Conservation (phyloP, 1,140 invertebrate genomes). For the Holcopasites calliopsidis region DNA sequence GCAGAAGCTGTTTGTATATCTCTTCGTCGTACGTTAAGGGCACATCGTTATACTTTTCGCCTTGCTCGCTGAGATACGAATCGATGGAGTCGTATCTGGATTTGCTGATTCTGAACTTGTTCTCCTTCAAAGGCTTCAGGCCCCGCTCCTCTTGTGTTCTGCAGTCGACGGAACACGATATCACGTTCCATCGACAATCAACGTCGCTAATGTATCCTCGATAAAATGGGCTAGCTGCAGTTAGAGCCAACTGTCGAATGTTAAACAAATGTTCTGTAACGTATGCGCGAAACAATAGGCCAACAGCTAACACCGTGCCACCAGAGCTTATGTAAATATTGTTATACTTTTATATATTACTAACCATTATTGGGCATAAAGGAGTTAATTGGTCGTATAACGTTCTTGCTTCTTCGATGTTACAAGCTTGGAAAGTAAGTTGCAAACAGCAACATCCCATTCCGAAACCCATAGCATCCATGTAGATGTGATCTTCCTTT, state of each 20-base stretch:
- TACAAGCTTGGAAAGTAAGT: constrained; percentile 97
- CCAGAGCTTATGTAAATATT: constrained; percentile 17
- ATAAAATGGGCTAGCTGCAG: constrained; percentile 97
- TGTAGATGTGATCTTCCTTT: constrained; percentile 92
- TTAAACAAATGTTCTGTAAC: constrained; percentile 70
- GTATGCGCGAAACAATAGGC: constrained; percentile 59
- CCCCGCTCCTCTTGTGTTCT: constrained; percentile 96
- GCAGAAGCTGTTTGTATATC: constrained; percentile 89
- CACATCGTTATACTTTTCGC: constrained; percentile 95
- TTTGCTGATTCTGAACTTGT: constrained; percentile 95
- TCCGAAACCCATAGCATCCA: constrained; percentile 99
- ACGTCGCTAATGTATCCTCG: constrained; percentile 96
- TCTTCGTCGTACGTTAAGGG: constrained; percentile 91
- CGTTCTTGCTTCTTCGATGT: constrained; percentile 96
- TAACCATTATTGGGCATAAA: constrained; percentile 97
- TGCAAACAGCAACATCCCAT: constrained; percentile 99
- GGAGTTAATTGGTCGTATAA: constrained; percentile 99
- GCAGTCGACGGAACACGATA: constrained; percentile 97
- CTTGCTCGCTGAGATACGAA: constrained; percentile 94
- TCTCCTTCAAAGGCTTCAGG: constrained; percentile 85
- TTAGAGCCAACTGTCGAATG: constrained; percentile 90
- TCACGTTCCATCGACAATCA: constrained; percentile 98
- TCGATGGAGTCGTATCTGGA: constrained; percentile 99
- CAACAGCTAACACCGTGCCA: constrained; percentile 48
- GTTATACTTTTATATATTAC: constrained; percentile 44